These are phyloP conservation scores for Itoplectis maculator DNA, from an alignment of 2,888 invertebrate species.

Conservation along the genomic window DNA sequence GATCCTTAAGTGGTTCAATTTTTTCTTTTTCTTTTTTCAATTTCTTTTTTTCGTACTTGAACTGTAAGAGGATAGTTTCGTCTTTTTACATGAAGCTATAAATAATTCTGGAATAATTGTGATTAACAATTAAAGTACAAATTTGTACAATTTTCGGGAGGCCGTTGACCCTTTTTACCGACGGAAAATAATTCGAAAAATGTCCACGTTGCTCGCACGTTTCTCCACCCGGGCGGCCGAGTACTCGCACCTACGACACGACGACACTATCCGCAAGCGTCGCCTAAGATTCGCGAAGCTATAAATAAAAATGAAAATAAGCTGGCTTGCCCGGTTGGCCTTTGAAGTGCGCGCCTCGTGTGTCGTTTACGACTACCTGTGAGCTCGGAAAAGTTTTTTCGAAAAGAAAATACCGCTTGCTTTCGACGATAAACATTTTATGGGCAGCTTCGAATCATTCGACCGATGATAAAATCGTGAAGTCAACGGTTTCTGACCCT, in stretches of 20 bases:
- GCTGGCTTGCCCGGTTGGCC: slow-evolving; percentile 48
- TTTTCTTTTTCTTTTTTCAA: background rate
- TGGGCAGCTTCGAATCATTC: background rate
- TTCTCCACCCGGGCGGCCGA: slow-evolving; percentile 37
- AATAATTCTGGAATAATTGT: background rate
- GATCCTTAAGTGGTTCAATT: background rate
- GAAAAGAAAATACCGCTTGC: slow-evolving; percentile 3
- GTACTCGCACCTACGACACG: slow-evolving; percentile 22
- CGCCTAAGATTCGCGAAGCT: slow-evolving; percentile 32
- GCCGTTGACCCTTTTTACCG: slow-evolving; percentile 3
- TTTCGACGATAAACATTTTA: background rate
- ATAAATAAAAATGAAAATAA: slow-evolving; percentile 66
- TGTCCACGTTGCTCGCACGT: slow-evolving; percentile 9
- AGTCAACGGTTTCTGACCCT: background rate
- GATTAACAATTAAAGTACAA: background rate
- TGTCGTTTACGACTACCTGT: slow-evolving; percentile 2
- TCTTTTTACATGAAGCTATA: background rate
- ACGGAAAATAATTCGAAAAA: slow-evolving; percentile 22
- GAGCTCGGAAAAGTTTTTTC: background rate
- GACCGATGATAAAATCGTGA: background rate
- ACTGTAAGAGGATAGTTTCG: background rate
- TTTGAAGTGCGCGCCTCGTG: slow-evolving; percentile 32
- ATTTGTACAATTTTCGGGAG: background rate
- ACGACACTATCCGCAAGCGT: slow-evolving; percentile 46
- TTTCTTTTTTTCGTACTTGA: background rate